A percentile compares a stretch with the other conserved stretches of the same genome.
These are phyloP conservation scores for Scleropages formosus DNA, from an alignment of 2,797 vertebrate species.

Conservation along the genomic window DNA sequence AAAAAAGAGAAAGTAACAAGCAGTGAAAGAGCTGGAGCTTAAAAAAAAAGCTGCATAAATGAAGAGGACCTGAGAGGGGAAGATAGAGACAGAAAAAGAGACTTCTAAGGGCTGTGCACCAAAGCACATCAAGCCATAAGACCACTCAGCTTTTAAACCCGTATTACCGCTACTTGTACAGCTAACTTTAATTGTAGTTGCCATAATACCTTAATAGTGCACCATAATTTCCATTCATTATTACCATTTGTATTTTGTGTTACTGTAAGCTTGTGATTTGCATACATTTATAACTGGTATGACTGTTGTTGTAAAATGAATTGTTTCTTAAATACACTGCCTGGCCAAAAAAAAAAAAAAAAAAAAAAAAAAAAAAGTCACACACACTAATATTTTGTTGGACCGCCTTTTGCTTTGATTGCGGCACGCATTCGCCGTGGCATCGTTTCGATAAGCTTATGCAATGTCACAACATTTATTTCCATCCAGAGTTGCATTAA, in stretches of 20 bases:
- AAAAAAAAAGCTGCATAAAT: neutral
- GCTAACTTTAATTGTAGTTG: constrained; percentile 9
- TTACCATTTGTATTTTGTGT: constrained; percentile 13
- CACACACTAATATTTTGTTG: too few relatives aligned
- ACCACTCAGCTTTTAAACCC: constrained; percentile 7
- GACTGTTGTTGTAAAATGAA: constrained; percentile 17
- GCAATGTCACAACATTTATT: too few relatives aligned
- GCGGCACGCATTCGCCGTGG: too few relatives aligned
- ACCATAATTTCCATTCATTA: constrained; percentile 7
- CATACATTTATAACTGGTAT: constrained; percentile 14
- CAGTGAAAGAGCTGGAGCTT: neutral
- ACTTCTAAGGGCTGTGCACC: neutral
- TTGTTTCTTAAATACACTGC: too few relatives aligned
- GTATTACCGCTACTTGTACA: neutral
- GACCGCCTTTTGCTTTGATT: too few relatives aligned
- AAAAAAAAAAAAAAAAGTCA: too few relatives aligned
- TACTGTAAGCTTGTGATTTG: constrained; percentile 14
- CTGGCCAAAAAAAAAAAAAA: too few relatives aligned
- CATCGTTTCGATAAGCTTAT: too few relatives aligned
- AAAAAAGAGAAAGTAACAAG: constrained; percentile 6
- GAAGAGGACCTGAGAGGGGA: constrained; percentile 46
- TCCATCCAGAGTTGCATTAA: too few relatives aligned
- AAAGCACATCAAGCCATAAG: neutral
- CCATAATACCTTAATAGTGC: neutral
- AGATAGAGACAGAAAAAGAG: constrained; percentile 40